Evolutionary conservation across 2,797 vertebrate species (phyloP).

Genomic region (Tympanoctomys barrerae): DNA sequence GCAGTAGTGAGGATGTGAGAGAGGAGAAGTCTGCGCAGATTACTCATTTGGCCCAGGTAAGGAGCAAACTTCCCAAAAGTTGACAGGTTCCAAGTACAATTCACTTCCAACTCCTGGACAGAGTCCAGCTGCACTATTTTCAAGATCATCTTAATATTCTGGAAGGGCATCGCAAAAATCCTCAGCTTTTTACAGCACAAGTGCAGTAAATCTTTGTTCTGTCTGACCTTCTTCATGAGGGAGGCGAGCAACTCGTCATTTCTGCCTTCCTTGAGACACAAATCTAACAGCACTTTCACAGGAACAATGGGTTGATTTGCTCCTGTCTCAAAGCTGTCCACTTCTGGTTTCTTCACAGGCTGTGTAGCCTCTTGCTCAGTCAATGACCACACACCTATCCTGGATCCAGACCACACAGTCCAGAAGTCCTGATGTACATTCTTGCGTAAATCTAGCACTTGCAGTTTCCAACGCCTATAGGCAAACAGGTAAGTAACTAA

Average conservation of each 20-base stretch:
- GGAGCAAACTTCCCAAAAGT: slow-evolving; percentile 1
- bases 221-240: slow-evolving; percentile 42
- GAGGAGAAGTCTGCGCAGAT: slow-evolving; percentile 30
- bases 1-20: background rate
- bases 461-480: slow-evolving; percentile 56
- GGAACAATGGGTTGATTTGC: background rate
- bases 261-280: slow-evolving; percentile 25
- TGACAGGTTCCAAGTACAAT: slow-evolving; percentile 53
- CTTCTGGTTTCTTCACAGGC: background rate
- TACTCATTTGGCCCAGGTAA: slow-evolving; percentile 44
- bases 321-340: rapidly evolving
- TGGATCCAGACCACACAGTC: background rate
- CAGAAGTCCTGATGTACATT: slow-evolving; percentile 60
- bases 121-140: slow-evolving; percentile 37
- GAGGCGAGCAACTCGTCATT: background rate
- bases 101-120: slow-evolving; percentile 51
- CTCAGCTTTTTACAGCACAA: slow-evolving; percentile 57
- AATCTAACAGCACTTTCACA: slow-evolving; percentile 44
- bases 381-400: background rate
- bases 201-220: background rate
- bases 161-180: background rate
- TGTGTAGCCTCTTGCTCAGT: background rate
- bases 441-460: slow-evolving; percentile 55
- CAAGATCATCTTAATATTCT: slow-evolving; percentile 13
- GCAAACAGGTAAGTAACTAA: background rate